A percentile compares a stretch with the other conserved stretches of the same genome.
Evolutionary conservation across 2,888 invertebrate species (phyloP).

Genomic region (Cetonia aurata): DNA sequence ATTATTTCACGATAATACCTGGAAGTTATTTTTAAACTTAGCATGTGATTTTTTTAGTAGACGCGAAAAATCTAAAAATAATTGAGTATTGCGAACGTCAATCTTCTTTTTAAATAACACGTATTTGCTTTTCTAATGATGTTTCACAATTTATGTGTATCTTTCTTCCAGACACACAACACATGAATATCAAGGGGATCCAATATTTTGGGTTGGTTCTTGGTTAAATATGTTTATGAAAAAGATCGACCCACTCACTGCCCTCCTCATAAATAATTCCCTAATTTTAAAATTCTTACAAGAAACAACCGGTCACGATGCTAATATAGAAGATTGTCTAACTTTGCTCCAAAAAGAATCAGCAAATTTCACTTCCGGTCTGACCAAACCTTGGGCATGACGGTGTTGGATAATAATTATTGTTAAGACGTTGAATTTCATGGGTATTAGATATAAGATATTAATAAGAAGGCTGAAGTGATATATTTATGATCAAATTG

Average conservation of each 20-base stretch:
- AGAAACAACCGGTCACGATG: slow-evolving; percentile 56
- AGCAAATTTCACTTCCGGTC: slow-evolving; percentile 58
- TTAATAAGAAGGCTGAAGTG: slow-evolving; percentile 32
- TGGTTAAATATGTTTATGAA: slow-evolving; percentile 69
- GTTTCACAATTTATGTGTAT: neutral
- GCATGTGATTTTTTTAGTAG: too few relatives aligned
- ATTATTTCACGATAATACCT: neutral
- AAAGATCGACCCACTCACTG: slow-evolving; percentile 64
- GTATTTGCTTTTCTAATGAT: too few relatives aligned
- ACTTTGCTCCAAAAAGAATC: slow-evolving; percentile 57
- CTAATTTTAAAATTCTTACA: slow-evolving; percentile 65
- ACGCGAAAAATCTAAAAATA: too few relatives aligned
- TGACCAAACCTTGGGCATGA: slow-evolving; percentile 64
- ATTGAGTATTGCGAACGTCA: too few relatives aligned
- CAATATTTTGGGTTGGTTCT: slow-evolving; percentile 65
- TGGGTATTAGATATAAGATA: slow-evolving; percentile 20
- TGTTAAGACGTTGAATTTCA: slow-evolving; percentile 9
- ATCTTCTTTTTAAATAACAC: too few relatives aligned
- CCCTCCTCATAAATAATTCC: slow-evolving; percentile 65
- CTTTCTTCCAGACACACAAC: slow-evolving; percentile 63
- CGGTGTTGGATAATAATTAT: slow-evolving; percentile 37
- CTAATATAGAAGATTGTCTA: slow-evolving; percentile 55
- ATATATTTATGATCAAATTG: slow-evolving; percentile 6
- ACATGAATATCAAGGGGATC: slow-evolving; percentile 68
- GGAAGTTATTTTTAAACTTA: neutral